These are phyloP conservation scores for Sycophaga agraensis DNA, from an alignment of 1,140 invertebrate species.

Conservation along the genomic window DNA sequence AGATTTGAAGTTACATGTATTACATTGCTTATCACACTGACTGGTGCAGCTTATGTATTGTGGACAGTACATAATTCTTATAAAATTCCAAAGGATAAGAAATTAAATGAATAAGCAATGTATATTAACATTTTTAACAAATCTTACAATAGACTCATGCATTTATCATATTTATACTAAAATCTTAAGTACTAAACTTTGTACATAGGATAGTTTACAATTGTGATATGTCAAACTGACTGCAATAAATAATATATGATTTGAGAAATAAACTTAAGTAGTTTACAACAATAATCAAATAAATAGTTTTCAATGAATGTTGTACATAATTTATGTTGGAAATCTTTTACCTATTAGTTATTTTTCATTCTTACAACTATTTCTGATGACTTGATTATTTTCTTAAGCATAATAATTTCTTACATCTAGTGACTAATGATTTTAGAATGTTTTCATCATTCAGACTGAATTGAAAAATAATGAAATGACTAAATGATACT, in stretches of 20 bases:
- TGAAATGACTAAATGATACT: neutral
- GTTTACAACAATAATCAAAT: conserved; percentile 8
- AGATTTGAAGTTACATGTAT: conserved; percentile 29
- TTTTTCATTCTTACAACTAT: conserved; percentile 1
- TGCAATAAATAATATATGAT: conserved; percentile 21
- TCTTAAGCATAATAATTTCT: neutral
- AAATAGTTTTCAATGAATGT: conserved; percentile 12
- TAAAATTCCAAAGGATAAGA: conserved; percentile 18
- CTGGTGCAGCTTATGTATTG: conserved; percentile 35
- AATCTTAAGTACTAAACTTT: conserved; percentile 24
- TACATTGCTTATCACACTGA: conserved; percentile 35
- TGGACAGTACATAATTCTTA: conserved; percentile 31
- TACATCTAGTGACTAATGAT: neutral
- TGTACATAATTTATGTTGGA: conserved; percentile 10
- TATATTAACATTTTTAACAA: conserved; percentile 9
- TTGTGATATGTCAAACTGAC: conserved; percentile 11
- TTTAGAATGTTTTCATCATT: neutral
- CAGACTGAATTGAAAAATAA: neutral
- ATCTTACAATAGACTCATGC: conserved; percentile 5
- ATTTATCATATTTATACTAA: conserved; percentile 27
- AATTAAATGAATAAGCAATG: conserved; percentile 21
- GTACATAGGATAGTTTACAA: conserved; percentile 21
- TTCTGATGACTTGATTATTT: neutral
- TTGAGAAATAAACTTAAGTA: conserved; percentile 24
- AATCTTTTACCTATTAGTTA: neutral